Evolutionary conservation across 1,140 invertebrate species (phyloP).

Genomic region (Tenebrio molitor): DNA sequence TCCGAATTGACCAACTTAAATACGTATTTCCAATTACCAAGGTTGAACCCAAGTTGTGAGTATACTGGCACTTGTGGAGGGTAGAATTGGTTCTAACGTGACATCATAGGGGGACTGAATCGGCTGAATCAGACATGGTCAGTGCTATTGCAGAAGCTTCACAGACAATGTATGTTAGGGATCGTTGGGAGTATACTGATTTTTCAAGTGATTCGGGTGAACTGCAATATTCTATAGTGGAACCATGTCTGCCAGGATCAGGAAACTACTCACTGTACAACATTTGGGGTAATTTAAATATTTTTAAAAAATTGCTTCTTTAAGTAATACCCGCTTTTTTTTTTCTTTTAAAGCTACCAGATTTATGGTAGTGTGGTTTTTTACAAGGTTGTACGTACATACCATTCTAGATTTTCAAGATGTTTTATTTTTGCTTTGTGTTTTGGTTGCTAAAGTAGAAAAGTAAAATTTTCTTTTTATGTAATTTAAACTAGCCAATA

Average conservation of each 20-base stretch:
- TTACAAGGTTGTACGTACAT: too few relatives aligned
- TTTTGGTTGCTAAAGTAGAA: too few relatives aligned
- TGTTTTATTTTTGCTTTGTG: too few relatives aligned
- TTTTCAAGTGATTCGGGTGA: constrained; percentile 76
- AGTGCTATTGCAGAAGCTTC: constrained; percentile 83
- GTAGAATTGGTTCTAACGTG: constrained; percentile 27
- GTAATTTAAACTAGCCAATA: too few relatives aligned
- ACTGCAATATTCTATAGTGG: constrained; percentile 80
- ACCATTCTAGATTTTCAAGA: too few relatives aligned
- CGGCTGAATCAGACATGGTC: constrained; percentile 75
- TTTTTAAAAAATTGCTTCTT: neutral
- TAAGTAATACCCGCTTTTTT: neutral
- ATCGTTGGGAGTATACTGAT: constrained; percentile 81
- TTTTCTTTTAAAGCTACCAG: too few relatives aligned
- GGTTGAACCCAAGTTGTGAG: constrained; percentile 71
- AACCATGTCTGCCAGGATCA: constrained; percentile 80
- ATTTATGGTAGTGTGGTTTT: too few relatives aligned
- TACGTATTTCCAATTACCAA: constrained; percentile 83
- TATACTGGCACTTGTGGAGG: constrained; percentile 44
- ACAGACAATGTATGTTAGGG: constrained; percentile 79
- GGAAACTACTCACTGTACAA: constrained; percentile 85
- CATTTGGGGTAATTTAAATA: constrained; percentile 75
- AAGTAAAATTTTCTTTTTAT: too few relatives aligned
- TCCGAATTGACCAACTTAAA: constrained; percentile 77
- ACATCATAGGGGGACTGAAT: constrained; percentile 69